Evolutionary conservation across 1,140 invertebrate species (phyloP).

Genomic region (Muscidifurax raptorellus): DNA sequence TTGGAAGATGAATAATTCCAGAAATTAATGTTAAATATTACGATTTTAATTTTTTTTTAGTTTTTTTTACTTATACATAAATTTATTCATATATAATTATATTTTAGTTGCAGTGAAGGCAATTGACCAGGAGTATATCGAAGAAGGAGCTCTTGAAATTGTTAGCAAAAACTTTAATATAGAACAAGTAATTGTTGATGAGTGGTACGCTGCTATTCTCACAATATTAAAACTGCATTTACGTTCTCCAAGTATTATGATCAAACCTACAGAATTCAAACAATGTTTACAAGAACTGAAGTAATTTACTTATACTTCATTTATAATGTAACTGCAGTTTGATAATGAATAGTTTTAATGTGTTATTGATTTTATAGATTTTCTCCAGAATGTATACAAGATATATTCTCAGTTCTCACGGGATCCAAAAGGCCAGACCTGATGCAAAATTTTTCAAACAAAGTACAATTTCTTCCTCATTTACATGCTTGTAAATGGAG

Average conservation of each 20-base stretch:
- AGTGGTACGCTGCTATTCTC: constrained; percentile 68
- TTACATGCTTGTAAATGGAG: constrained; percentile 68
- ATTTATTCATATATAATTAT: constrained; percentile 39
- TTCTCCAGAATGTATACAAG: constrained; percentile 67
- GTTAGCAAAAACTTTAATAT: constrained; percentile 68
- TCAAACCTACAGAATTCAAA: constrained; percentile 67
- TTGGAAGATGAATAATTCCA: background rate
- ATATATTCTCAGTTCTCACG: constrained; percentile 67
- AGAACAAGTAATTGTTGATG: constrained; percentile 63
- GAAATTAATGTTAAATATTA: too few species aligned
- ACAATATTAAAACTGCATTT: constrained; percentile 65
- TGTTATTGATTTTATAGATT: constrained; percentile 60
- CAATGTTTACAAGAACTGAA: constrained; percentile 69
- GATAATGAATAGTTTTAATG: too few species aligned
- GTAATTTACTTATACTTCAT: constrained; percentile 49
- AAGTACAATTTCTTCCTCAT: constrained; percentile 62
- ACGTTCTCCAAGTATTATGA: constrained; percentile 55
- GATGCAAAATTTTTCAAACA: constrained; percentile 61
- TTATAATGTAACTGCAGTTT: background rate
- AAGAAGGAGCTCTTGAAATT: constrained; percentile 69
- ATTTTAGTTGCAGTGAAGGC: constrained; percentile 69
- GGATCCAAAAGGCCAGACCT: constrained; percentile 63
- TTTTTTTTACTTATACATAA: constrained; percentile 31
- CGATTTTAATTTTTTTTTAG: constrained; percentile 20
- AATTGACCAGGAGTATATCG: constrained; percentile 69